Evolutionary conservation across 2,888 invertebrate species (phyloP), one percentile per base, ranked within the genome.

Genomic region (Norana najaformis): DNA sequence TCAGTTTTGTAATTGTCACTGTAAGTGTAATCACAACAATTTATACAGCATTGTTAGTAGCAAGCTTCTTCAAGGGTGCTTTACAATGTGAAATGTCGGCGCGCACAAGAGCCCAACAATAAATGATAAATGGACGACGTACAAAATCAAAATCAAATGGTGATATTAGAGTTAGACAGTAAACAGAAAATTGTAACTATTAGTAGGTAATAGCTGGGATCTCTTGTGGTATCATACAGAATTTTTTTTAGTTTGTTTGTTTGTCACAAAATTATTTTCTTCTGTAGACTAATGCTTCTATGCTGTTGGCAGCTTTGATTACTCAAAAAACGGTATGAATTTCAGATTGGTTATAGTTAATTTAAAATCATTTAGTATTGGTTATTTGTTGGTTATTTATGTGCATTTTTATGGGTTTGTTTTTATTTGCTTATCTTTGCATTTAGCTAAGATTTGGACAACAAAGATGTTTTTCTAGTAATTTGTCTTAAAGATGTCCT

Each of bases 231-330:
- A 69, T 69, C 53, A 5, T 53, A 53, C n/a, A n/a, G n/a, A n/a
- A n/a, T 30, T 53, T 30, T n/a, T 69, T 69, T 69, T 8, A 69
- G 30, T 41, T 11, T 41, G 41, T 41, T 69, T 69, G 69, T 69
- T 69, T n/a, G 69, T n/a, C 30, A 69, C 69, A 69, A 36, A 69
- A 36, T 85, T 85, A 23, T 2, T 36, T 85, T 37, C 20, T 35
- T 85, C 37, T 36, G 35, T 85, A 85, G 85, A 85, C 85, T 85
- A 35, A 85, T 35, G 85, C 85, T 2, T 85, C 36, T 20, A 85
- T 85, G 85, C 23, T 85, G 36, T 18, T 85, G 36, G 35, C 85
- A 36, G 85, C 85, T 36, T 23, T 85, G 36, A 85, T 85, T 35
- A 36, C 20, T n/a, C 36, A 34, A n/a, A 85, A 85, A 37, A 35